Conservation (phyloP, 2,888 invertebrate genomes). For the Aphodius sticticus region DNA sequence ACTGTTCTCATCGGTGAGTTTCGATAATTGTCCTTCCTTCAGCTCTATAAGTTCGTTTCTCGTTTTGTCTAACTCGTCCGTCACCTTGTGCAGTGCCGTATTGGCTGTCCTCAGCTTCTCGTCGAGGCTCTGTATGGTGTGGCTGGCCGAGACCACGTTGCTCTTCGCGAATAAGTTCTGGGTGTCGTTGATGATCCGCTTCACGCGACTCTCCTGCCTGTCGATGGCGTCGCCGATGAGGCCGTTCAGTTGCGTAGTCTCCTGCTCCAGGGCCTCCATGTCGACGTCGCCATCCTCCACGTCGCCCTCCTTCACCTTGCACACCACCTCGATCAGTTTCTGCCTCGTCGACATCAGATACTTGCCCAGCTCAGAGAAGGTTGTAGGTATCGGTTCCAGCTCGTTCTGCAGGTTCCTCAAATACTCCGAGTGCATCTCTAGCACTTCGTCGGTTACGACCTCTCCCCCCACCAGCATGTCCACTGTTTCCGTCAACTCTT, state of each 20-base stretch:
- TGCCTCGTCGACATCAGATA: constrained; percentile 50
- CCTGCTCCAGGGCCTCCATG: constrained; percentile 46
- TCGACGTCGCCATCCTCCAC: constrained; percentile 46
- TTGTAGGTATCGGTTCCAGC: constrained; percentile 53
- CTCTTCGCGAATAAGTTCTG: constrained; percentile 45
- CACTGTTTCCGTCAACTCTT: constrained; percentile 36
- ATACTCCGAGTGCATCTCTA: constrained; percentile 42
- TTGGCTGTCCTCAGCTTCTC: constrained; percentile 42
- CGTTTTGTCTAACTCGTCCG: constrained; percentile 35
- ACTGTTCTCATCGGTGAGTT: constrained; percentile 33
- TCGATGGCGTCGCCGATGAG: constrained; percentile 48
- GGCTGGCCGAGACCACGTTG: constrained; percentile 36
- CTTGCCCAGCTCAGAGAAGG: constrained; percentile 52
- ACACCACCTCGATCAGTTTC: constrained; percentile 50
- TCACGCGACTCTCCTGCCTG: constrained; percentile 49
- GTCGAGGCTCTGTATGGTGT: constrained; percentile 44
- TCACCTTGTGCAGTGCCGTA: constrained; percentile 27
- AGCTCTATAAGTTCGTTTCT: constrained; percentile 37
- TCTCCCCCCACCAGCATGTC: constrained; percentile 17
- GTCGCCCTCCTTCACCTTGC: constrained; percentile 48
- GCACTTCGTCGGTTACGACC: constrained; percentile 21
- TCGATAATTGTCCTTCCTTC: constrained; percentile 24
- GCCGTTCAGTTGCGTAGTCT: constrained; percentile 49
- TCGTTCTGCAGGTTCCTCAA: constrained; percentile 50
- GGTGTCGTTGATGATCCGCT: constrained; percentile 48